These are phyloP conservation scores for Oreochromis tanganicae DNA, from an alignment of 2,113 vertebrate genomes.

Conservation along the genomic window DNA sequence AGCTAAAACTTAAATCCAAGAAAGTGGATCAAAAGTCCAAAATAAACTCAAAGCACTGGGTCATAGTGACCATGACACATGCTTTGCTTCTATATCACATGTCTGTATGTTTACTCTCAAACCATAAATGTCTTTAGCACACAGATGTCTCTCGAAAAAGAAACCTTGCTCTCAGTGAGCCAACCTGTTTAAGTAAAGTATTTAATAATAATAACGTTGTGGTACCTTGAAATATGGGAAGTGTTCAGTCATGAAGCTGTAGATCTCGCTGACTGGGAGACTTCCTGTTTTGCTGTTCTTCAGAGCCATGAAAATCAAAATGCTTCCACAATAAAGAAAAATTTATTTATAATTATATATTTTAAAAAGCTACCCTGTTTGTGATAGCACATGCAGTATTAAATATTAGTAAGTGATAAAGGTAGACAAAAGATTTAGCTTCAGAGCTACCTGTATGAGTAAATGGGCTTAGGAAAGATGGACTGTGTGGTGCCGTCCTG, in stretches of 20 bases:
- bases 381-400: neutral
- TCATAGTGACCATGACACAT: neutral
- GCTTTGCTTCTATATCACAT: neutral
- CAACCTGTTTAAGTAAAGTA: neutral
- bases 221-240: conserved; percentile 98
- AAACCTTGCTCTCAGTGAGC: neutral
- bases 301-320: conserved; percentile 98
- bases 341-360: neutral
- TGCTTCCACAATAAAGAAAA: conserved; percentile 72
- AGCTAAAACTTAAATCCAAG: neutral
- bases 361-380: neutral
- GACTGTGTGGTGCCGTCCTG: conserved; percentile 71
- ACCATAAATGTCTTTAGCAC: neutral
- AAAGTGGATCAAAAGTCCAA: neutral
- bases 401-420: neutral
- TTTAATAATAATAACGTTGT: neutral
- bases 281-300: conserved; percentile 96
- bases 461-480: conserved; percentile 93
- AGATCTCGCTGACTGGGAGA: conserved; percentile 97
- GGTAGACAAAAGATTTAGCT: neutral
- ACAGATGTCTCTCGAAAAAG: neutral
- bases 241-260: conserved; percentile 98
- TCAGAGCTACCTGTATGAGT: conserved; percentile 89
- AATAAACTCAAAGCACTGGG: neutral
- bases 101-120: neutral